These are phyloP conservation scores for Clistopyga incitator DNA, from an alignment of 2,888 invertebrate genomes.

Conservation along the genomic window DNA sequence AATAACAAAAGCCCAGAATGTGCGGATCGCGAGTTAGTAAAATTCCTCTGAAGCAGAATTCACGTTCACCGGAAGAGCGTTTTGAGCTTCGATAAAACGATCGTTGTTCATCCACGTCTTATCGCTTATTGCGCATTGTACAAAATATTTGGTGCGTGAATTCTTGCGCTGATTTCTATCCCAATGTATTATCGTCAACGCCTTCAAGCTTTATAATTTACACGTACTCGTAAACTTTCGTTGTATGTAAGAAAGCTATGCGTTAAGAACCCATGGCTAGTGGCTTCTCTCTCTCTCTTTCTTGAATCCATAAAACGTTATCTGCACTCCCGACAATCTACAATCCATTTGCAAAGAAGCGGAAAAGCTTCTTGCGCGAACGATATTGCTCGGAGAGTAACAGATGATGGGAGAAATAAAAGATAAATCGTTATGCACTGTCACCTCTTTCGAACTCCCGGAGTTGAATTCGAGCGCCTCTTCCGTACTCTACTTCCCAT, in stretches of 20 bases:
- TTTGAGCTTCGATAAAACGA: conserved; percentile 27
- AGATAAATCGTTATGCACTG: conserved; percentile 21
- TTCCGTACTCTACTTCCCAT: conserved; percentile 10
- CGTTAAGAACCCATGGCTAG: conserved; percentile 52
- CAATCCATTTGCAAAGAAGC: conserved; percentile 56
- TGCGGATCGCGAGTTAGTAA: conserved; percentile 10
- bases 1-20: conserved; percentile 13
- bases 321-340: conserved; percentile 59
- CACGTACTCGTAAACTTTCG: conserved; percentile 5
- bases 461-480: conserved; percentile 19
- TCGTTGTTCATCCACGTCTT: conserved; percentile 34
- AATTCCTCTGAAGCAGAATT: conserved; percentile 50
- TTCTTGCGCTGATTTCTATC: background rate
- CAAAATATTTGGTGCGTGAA: background rate
- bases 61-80: conserved; percentile 4
- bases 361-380: conserved; percentile 36
- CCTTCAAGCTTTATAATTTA: conserved; percentile 46
- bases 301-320: conserved; percentile 60
- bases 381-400: conserved; percentile 17
- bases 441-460: conserved; percentile 14
- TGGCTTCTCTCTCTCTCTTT: conserved; percentile 19
- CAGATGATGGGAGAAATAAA: conserved; percentile 20
- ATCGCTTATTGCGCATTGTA: conserved; percentile 12
- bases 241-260: conserved; percentile 32
- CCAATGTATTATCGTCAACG: conserved; percentile 38